Evolutionary conservation across 2,797 vertebrate species (phyloP).

Genomic region (Falco cherrug): DNA sequence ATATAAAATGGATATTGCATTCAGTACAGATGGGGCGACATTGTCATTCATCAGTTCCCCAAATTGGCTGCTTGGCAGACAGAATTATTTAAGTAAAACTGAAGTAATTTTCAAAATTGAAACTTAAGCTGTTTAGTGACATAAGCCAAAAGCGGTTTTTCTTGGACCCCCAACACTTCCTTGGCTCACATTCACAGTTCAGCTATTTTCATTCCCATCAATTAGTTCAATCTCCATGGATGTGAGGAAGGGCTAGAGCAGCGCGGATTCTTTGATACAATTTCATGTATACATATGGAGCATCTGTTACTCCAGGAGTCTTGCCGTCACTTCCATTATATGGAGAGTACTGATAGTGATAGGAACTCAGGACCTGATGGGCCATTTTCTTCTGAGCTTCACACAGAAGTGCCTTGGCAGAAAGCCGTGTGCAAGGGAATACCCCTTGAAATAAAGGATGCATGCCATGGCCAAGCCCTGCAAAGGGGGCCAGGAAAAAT

Average conservation of each 20-base stretch:
- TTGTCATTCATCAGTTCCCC: slow-evolving; percentile 62
- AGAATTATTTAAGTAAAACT: slow-evolving; percentile 74
- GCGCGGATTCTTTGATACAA: slow-evolving; percentile 26
- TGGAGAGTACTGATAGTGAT: slow-evolving; percentile 3
- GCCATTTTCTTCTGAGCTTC: slow-evolving; percentile 33
- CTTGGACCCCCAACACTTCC: slow-evolving; percentile 70
- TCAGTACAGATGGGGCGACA: slow-evolving; percentile 53
- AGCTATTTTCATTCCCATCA: slow-evolving; percentile 58
- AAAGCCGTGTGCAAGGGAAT: not conserved
- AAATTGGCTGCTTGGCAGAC: slow-evolving; percentile 69
- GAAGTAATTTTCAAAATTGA: slow-evolving; percentile 74
- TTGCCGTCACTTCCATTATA: slow-evolving; percentile 51
- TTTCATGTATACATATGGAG: slow-evolving; percentile 38
- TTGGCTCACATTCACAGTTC: slow-evolving; percentile 57
- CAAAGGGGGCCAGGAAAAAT: not conserved
- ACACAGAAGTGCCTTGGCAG: slow-evolving; percentile 28
- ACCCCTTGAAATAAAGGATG: not conserved
- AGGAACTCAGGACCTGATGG: slow-evolving; percentile 44
- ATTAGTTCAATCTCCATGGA: slow-evolving; percentile 62
- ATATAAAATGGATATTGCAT: slow-evolving; percentile 59
- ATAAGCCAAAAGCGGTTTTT: slow-evolving; percentile 67
- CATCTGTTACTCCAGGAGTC: slow-evolving; percentile 61
- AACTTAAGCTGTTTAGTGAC: slow-evolving; percentile 70
- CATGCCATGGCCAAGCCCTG: rapidly evolving
- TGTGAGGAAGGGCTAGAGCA: slow-evolving; percentile 40